Evolutionary conservation across 2,888 invertebrate genomes (phyloP), one percentile per base, ranked within the genome.

Genomic region (Epinotia ramella): DNA sequence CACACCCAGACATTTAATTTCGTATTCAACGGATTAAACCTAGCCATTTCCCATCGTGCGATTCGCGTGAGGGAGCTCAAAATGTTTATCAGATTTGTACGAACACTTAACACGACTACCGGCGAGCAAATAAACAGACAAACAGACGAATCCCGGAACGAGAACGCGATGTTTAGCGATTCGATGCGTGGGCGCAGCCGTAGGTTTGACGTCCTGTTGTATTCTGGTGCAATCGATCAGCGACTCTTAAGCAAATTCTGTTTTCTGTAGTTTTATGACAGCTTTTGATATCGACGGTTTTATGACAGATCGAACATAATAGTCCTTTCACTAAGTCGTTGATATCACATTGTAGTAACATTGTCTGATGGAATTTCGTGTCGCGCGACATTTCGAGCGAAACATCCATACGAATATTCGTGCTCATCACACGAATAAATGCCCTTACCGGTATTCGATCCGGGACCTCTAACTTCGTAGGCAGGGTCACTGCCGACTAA

Each of bases 41-140:
- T 71, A 74, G 71, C 66, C 44, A 66, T 56, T 44, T 72, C 80
- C 79, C 81, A 79, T 82, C 79, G 80, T 80, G 80, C 78, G 80
- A 83, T 86, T 89, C 85, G 89, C 89, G 90, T 90, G 90, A 85
- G 84, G 79, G 80, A 81, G 79, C 80, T 78, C 81, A 78, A 80
- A 75, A 78, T 78, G 80, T 83, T 85, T 89, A 90, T 90, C 89
- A 85, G 89, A 89, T 90, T 87, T 85, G 88, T 88, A 81, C 82
- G 78, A 82, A 86, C 89, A 84, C 81, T 87, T 83, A 84, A 86
- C 89, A 86, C 84, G 87, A 83, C 88, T 89, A 88, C 88, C 82
- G 83, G 81, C 53, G 66, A 69, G 73, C 85, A 89, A 89, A 88
- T 88, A 89, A 86, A 88, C 84, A 83, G 79, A 84, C 84, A 81